These are phyloP conservation scores for Neopipo cinnamomea DNA, from an alignment of 2,113 vertebrate species.

Conservation along the genomic window DNA sequence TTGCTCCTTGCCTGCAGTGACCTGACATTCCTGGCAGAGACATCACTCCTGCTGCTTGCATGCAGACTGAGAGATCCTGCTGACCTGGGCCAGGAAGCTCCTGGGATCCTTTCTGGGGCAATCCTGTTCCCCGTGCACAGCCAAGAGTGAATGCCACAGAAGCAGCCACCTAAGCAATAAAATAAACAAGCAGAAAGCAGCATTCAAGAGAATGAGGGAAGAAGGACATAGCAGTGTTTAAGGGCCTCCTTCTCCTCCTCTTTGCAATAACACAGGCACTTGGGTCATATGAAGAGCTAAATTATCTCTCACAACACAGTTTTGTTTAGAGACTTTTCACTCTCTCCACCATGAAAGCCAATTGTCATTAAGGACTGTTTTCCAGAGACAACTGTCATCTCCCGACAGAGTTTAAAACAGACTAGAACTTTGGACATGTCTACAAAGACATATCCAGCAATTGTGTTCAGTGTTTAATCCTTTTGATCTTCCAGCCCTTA, in stretches of 20 bases:
- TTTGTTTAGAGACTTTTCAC: neutral
- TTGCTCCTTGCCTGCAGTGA: neutral
- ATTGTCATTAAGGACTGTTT: neutral
- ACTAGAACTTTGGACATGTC: neutral
- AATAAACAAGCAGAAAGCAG: neutral
- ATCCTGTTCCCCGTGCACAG: neutral
- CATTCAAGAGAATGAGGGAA: neutral
- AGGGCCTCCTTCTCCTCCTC: neutral
- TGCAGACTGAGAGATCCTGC: neutral
- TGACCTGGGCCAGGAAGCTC: neutral
- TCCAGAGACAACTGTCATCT: neutral
- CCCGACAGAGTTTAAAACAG: neutral
- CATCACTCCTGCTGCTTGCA: neutral
- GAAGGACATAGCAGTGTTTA: neutral
- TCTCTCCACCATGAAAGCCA: neutral
- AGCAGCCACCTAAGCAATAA: neutral
- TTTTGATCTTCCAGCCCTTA: neutral
- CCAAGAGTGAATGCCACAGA: neutral
- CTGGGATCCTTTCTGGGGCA: accelerated
- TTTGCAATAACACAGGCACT: neutral
- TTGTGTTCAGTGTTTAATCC: neutral
- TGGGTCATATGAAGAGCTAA: neutral
- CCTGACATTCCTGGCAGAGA: neutral
- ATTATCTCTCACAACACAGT: neutral
- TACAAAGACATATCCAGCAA: neutral